Base-by-base conservation (phyloP, 2,797 vertebrate species). In the Peromyscus eremicus region DNA sequence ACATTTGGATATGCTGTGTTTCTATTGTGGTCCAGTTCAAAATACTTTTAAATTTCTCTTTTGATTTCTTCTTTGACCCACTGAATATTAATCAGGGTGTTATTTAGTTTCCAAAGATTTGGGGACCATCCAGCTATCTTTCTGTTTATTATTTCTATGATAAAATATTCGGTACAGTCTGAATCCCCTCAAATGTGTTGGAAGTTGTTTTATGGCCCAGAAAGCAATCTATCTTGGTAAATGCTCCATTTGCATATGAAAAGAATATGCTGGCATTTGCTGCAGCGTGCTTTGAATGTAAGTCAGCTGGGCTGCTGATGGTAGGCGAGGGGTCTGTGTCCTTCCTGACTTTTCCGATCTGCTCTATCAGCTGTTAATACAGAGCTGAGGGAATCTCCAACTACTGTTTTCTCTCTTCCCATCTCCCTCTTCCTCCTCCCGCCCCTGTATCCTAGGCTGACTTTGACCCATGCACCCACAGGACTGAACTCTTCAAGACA, bases 231-330 rank as follows among this genome's bases (percentile, higher is more conserved):
- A 25, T 88, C 66, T 92, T 82, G 89, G n/a, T 82, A 88, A 92
- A 88, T 75, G 66, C 43, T 92, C 46, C 76, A 92, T 95, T 81
- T 88, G 43, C 76, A 88, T 92, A 46, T 81, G 89, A 75, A 92
- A 92, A 95, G 55, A 57, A 81, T 64, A 43, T 82, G 76, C 94
- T 66, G 76, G 60, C 64, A 19, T 34, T 25, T 23, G 43, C 55
- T 55, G n/a, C 64, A 9, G 5, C 25, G 19, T 73, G 76, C 73
- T 64, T 10, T n/a, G 57, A 73, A 57, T 88, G n/a, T 29, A 57
- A 91, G 71, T 55, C 43, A 73, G 80, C 37, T 13, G 57, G 40
- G 64, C 34, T 46, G 46, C 40, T 13, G 32, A 43, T 62, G n/a
- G 49, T 71, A 21, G 55, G 71, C 32, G 19, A 46, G 40, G 17